Evolutionary conservation across 2,888 invertebrate species (phyloP), one percentile per base, ranked within the genome.

Genomic region (Diploptera punctata): DNA sequence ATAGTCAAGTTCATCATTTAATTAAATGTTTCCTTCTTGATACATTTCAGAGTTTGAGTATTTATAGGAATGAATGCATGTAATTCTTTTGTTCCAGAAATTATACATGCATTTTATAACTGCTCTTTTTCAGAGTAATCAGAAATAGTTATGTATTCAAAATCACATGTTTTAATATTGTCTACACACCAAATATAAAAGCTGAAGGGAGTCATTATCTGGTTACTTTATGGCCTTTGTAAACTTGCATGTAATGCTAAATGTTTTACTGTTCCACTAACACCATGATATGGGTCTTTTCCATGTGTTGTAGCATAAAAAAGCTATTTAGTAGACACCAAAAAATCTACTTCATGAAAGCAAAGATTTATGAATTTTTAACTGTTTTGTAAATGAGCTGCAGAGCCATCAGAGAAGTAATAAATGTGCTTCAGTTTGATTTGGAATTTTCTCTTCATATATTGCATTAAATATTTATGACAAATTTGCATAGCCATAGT

Each of bases 241-340:
- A 5, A 38, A 5, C 5, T 38, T n/a, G n/a, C n/a, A n/a, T n/a
- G n/a, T n/a, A n/a, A n/a, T n/a, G n/a, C n/a, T n/a, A n/a, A n/a
- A n/a, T n/a, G n/a, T n/a, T n/a, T n/a, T n/a, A n/a, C n/a, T n/a
- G n/a, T n/a, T n/a, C n/a, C n/a, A n/a, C n/a, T n/a, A n/a, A n/a
- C n/a, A n/a, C n/a, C n/a, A n/a, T n/a, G n/a, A n/a, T n/a, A n/a
- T n/a, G n/a, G 13, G 38, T 5, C 38, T 13, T 38, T 38, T 38
- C 13, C 38, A 49, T n/a, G 19, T 49, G n/a, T 5, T 49, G 19
- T n/a, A n/a, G n/a, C n/a, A n/a, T n/a, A n/a, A n/a, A n/a, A n/a
- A n/a, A n/a, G n/a, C n/a, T n/a, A n/a, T 49, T 49, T n/a, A 49
- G 49, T n/a, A 49, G 49, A 49, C 49, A 49, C 49, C 49, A 49